Evolutionary conservation across 2,797 vertebrate genomes (phyloP), one percentile per base, ranked within the genome.

Genomic region (Calcarius lapponicus): DNA sequence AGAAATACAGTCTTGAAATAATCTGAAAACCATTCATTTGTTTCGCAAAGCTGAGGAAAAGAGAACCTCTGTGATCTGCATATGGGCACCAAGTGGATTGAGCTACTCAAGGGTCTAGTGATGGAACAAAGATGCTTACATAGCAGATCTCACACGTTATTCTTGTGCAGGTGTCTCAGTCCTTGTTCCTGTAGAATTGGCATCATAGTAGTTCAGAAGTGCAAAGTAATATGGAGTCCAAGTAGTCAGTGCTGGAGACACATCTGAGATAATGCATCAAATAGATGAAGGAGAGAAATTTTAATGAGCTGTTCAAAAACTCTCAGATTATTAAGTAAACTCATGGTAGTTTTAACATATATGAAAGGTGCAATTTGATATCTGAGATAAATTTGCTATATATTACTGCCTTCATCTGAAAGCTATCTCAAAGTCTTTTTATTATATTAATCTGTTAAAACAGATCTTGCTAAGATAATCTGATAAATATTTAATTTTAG

Each of bases 121-220:
- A 28, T 13, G 28, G n/a, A 36, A 76, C 31, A 82, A 7, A 47
- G 40, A 29, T 0, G 0, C 14, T 81, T 29, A 47, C 8, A 32
- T 18, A 79, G 51, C 38, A 83, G 12, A 45, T 20, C 12, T 80
- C 10, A 3, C 18, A n/a, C 0, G 0, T 9, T 14, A 36, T 53
- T 88, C 81, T 80, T 90, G 28, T 74, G 25, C 34, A 48, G 7
- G 3, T 70, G 3, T 81, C 17, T 71, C 65, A 67, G 48, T 38
- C 21, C 16, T 81, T 61, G 8, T 61, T 70, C 17, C 10, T 57
- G 32, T 24, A 45, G 42, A 54, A 66, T 4, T 22, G 13, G 36
- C 32, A 28, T 24, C 38, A 13, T 0, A 50, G 54, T 25, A 69
- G 29, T 19, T 71, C 54, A 61, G 11, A 38, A 71, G 9, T 36